Evolutionary conservation across 2,113 vertebrate genomes (phyloP).

Genomic region (Tenrec ecaudatus): DNA sequence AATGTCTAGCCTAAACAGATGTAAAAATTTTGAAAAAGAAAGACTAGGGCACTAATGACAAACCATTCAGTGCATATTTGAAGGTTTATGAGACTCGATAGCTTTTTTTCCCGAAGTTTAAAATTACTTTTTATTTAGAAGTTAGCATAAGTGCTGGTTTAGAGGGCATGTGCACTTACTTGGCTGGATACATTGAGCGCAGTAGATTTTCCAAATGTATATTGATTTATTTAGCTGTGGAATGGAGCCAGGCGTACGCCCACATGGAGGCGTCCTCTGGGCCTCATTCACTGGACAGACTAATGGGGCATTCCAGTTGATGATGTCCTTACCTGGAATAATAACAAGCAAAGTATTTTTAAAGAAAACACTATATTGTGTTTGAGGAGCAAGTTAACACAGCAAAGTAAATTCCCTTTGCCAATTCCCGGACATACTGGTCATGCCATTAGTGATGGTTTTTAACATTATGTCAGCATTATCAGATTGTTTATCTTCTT

Average conservation of each 20-base stretch:
- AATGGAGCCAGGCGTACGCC: not conserved
- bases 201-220: not conserved
- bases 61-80: slow-evolving; percentile 25
- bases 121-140: slow-evolving; percentile 51
- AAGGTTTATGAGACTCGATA: slow-evolving; percentile 28
- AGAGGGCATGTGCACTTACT: not conserved
- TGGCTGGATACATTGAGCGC: not conserved
- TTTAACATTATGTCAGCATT: not conserved
- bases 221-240: not conserved
- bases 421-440: not conserved
- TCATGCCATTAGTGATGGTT: not conserved
- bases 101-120: not conserved
- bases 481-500: not conserved
- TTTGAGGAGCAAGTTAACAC: not conserved
- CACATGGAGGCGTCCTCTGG: not conserved
- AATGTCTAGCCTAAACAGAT: slow-evolving; percentile 50
- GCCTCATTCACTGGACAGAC: not conserved
- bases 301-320: not conserved
- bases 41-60: not conserved
- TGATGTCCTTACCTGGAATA: not conserved
- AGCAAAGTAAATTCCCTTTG: not conserved
- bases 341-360: not conserved
- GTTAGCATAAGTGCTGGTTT: slow-evolving; percentile 32
- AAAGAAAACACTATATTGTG: not conserved
- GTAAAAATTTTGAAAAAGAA: not conserved